A percentile compares a stretch with the other conserved stretches of the same genome.
These are phyloP conservation scores for Hedya salicella DNA, from an alignment of 2,888 invertebrate species.

Conservation along the genomic window DNA sequence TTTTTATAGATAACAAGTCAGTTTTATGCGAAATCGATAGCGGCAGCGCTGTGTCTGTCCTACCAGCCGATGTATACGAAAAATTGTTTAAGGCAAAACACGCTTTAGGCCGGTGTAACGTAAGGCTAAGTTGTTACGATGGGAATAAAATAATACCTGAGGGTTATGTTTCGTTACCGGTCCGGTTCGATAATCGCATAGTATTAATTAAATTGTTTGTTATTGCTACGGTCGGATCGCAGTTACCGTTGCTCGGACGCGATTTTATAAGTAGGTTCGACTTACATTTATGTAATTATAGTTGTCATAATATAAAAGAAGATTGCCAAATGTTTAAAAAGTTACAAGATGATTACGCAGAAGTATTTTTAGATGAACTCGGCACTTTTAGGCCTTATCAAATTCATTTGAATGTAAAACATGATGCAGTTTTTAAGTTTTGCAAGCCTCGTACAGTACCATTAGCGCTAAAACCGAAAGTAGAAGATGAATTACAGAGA, in stretches of 20 bases:
- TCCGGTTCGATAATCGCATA: conserved; percentile 15
- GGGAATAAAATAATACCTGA: conserved; percentile 28
- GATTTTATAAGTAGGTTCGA: conserved; percentile 42
- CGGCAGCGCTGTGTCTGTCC: conserved; percentile 42
- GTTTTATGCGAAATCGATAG: conserved; percentile 40
- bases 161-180: conserved; percentile 36
- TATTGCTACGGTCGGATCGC: not conserved
- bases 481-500: conserved; percentile 42
- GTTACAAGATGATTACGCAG: conserved; percentile 25
- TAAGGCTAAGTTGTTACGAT: conserved; percentile 35
- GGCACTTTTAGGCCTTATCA: conserved; percentile 43
- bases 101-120: conserved; percentile 5
- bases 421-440: conserved; percentile 36
- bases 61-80: conserved; percentile 17
- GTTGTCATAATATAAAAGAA: conserved; percentile 30
- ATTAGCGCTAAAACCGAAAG: conserved; percentile 43
- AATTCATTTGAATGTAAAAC: conserved; percentile 40
- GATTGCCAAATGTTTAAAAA: not conserved
- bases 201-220: conserved; percentile 25
- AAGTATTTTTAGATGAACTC: conserved; percentile 39
- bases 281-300: conserved; percentile 30
- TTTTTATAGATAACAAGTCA: conserved; percentile 15
- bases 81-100: conserved; percentile 13
- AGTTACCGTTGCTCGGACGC: conserved; percentile 24
- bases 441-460: conserved; percentile 44